A percentile compares a stretch with the other conserved stretches of the same genome.
Conservation (phyloP, 2,888 invertebrate genomes). For the Dorcus parallelipipedus region DNA sequence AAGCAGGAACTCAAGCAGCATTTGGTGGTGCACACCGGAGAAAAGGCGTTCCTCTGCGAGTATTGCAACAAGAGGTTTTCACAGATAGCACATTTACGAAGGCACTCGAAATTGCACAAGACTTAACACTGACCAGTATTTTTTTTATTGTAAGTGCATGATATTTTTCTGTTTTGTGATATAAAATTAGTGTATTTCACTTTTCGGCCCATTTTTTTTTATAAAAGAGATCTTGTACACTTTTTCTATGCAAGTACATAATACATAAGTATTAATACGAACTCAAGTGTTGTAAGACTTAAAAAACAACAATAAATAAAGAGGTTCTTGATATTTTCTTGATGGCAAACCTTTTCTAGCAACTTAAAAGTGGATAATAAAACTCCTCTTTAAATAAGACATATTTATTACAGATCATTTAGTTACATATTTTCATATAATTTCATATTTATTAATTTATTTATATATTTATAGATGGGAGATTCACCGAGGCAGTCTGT, state of each 20-base stretch:
- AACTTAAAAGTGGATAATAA: background rate
- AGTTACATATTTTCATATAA: conserved; percentile 47
- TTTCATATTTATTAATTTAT: conserved; percentile 45
- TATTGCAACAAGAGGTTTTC: conserved; percentile 36
- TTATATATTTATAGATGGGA: conserved; percentile 48
- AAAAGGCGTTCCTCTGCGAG: conserved; percentile 35
- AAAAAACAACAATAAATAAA: too few species aligned
- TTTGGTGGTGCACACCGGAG: conserved; percentile 36
- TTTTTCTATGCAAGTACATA: too few species aligned
- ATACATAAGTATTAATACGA: too few species aligned
- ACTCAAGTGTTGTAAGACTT: too few species aligned
- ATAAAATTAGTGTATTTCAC: too few species aligned
- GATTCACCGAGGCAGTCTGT: conserved; percentile 42
- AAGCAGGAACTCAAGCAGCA: conserved; percentile 38
- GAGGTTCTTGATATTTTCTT: too few species aligned
- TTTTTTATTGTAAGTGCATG: too few species aligned
- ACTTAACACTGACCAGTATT: background rate
- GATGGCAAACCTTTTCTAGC: too few species aligned
- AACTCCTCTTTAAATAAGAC: conserved; percentile 37
- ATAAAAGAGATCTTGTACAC: too few species aligned
- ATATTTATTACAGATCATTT: conserved; percentile 47
- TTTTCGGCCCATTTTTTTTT: too few species aligned
- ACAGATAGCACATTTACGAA: conserved; percentile 35
- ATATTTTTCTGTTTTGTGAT: too few species aligned
- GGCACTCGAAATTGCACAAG: conserved; percentile 35